A percentile compares a stretch with the other conserved stretches of the same genome.
Conservation (phyloP, 2,113 vertebrate species). For the Hypomesus transpacificus region DNA sequence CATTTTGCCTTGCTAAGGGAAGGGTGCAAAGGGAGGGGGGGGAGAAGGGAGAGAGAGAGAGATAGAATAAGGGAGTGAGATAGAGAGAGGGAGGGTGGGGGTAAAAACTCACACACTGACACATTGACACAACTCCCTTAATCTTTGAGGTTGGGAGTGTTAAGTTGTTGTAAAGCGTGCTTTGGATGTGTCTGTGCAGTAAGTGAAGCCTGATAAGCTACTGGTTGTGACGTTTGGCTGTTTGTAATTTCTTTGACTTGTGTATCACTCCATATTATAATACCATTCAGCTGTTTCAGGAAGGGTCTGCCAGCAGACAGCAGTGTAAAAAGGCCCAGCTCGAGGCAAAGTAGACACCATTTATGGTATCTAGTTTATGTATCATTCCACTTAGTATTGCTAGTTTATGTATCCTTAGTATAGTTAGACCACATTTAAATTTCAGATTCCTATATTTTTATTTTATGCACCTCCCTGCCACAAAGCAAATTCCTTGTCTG, state of each 20-base stretch:
- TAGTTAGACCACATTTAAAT: no score
- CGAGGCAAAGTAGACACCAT: not conserved
- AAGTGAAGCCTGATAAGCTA: not conserved
- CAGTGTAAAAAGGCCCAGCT: not conserved
- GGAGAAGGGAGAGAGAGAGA: not conserved
- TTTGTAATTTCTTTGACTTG: no score
- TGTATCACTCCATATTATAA: no score
- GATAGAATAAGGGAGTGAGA: slow-evolving; percentile 33
- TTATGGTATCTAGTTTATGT: no score
- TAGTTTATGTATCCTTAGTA: no score
- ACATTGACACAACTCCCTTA: slow-evolving; percentile 68
- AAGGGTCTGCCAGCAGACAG: not conserved
- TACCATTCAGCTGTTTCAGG: no score
- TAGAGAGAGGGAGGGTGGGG: slow-evolving; percentile 37
- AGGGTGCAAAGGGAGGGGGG: slow-evolving; percentile 35
- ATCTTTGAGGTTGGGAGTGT: slow-evolving; percentile 39
- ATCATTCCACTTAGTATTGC: no score
- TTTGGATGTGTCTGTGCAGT: slow-evolving; percentile 2
- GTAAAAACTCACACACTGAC: slow-evolving; percentile 66
- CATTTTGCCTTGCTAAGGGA: slow-evolving; percentile 61
- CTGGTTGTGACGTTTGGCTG: not conserved
- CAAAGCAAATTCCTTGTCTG: no score
- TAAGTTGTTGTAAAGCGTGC: no score
- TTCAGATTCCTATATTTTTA: no score
- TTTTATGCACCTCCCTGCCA: no score